Evolutionary conservation across 2,888 invertebrate genomes (phyloP).

Genomic region (Platynereis dumerilii): DNA sequence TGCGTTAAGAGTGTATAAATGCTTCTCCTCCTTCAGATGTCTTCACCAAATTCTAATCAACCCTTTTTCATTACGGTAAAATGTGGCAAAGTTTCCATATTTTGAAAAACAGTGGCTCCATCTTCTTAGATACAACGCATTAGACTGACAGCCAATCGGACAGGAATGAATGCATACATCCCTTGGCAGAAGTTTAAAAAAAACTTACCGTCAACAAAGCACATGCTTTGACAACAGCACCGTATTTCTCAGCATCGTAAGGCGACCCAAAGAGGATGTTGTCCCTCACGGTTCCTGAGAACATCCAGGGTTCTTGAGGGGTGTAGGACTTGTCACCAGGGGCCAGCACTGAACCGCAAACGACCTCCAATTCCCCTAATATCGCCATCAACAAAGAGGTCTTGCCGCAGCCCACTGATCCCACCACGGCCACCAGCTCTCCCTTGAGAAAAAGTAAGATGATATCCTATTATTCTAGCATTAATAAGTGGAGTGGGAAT

Average conservation of each 20-base stretch:
- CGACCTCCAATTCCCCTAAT: background rate
- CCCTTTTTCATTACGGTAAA: too few species aligned
- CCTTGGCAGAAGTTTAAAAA: too few species aligned
- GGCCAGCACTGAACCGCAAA: background rate
- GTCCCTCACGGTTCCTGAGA: background rate
- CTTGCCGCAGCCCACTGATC: slow-evolving; percentile 82
- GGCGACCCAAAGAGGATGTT: slow-evolving; percentile 8
- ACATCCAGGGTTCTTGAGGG: slow-evolving; percentile 3
- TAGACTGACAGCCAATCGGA: too few species aligned
- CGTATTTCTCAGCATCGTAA: background rate
- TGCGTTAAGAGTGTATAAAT: too few species aligned
- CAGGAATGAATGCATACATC: too few species aligned
- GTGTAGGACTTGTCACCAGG: background rate
- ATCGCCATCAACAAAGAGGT: slow-evolving; percentile 1
- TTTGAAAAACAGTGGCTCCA: too few species aligned
- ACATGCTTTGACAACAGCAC: background rate
- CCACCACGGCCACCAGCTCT: slow-evolving; percentile 76
- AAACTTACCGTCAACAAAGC: background rate
- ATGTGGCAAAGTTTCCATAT: too few species aligned
- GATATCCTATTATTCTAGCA: too few species aligned
- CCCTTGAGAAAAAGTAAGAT: slow-evolving; percentile 37
- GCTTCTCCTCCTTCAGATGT: too few species aligned
- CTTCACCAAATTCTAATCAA: too few species aligned
- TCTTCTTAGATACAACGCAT: too few species aligned
- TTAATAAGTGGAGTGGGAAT: too few species aligned